Base-by-base conservation (phyloP, 1,140 invertebrate genomes). In the Scaptomyza pallida region DNA sequence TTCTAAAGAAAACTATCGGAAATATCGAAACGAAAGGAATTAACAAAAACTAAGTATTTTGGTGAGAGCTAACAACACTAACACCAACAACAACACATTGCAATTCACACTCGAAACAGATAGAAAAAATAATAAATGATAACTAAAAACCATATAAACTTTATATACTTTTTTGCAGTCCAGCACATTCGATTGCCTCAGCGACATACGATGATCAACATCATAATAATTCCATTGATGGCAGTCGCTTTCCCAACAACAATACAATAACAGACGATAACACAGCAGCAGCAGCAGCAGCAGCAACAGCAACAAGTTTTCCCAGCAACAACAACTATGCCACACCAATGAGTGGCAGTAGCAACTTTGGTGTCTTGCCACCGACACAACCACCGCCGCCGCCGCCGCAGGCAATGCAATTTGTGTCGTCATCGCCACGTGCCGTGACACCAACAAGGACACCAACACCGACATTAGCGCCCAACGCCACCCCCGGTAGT, bases 111-210 rank as follows among this genome's bases (percentile, higher is more conserved):
- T n/a, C n/a, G n/a, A n/a, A n/a, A n/a, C n/a, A n/a, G n/a, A n/a
- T n/a, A n/a, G n/a, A n/a, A n/a, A n/a, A n/a, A n/a, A n/a, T n/a
- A n/a, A n/a, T n/a, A n/a, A n/a, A n/a, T 4, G 2, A 21, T 21
- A 4, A 21, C 19, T 21, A 21, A 21, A 21, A 21, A 21, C 4
- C 5, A 30, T 30, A 8, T 9, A 30, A 1, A 2, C 26, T 1
- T 30, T 9, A 30, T 30, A 2, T 37, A n/a, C 15, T 37, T 60
- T 60, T 74, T 21, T n/a, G n/a, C 63, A 91, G 90, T 81, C 90
- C 90, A 21, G 80, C 90, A 51, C 90, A 89, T 72, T 91, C 90
- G 48, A 67, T 90, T 50, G 86, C 89, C 63, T 91, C 90, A 17
- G 88, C 78, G 19, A 88, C 90, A 26, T 91, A 75, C 47, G 90